A percentile compares a stretch with the other conserved stretches of the same genome.
These are phyloP conservation scores for Epinephelus coioides DNA, from an alignment of 2,797 vertebrate species.

Conservation along the genomic window DNA sequence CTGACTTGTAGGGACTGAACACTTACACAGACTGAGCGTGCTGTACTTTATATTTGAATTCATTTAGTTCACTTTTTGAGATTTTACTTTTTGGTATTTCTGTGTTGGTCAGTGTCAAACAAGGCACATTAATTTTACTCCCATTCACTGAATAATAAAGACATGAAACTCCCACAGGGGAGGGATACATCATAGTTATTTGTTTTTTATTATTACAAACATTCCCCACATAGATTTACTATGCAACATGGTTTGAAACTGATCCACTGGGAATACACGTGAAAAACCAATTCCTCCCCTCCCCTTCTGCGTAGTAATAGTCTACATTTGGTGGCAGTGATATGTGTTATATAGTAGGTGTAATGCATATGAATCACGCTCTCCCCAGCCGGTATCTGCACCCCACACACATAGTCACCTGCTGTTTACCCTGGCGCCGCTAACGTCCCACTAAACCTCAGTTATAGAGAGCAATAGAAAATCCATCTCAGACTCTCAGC, in stretches of 20 bases:
- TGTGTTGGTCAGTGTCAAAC: background rate
- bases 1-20: background rate
- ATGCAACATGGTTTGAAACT: background rate
- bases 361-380: conserved; percentile 58
- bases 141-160: background rate
- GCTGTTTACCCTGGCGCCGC: conserved; percentile 45
- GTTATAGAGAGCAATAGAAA: conserved; percentile 49
- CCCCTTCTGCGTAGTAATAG: background rate
- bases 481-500: conserved; percentile 72
- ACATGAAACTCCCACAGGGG: background rate
- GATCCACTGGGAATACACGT: background rate
- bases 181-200: background rate
- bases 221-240: conserved; percentile 4
- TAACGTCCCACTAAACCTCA: conserved; percentile 41
- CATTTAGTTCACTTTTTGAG: background rate
- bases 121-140: background rate
- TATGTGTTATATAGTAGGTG: conserved; percentile 19
- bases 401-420: conserved; percentile 34
- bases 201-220: background rate
- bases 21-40: background rate
- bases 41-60: background rate
- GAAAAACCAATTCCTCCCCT: conserved; percentile 12
- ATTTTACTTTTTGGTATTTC: background rate
- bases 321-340: conserved; percentile 9
- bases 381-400: conserved; percentile 18